phyloP scores from a whole-genome alignment of 37 sponge, comb jelly and placozoan species.

The Agelas oroides region DNA sequence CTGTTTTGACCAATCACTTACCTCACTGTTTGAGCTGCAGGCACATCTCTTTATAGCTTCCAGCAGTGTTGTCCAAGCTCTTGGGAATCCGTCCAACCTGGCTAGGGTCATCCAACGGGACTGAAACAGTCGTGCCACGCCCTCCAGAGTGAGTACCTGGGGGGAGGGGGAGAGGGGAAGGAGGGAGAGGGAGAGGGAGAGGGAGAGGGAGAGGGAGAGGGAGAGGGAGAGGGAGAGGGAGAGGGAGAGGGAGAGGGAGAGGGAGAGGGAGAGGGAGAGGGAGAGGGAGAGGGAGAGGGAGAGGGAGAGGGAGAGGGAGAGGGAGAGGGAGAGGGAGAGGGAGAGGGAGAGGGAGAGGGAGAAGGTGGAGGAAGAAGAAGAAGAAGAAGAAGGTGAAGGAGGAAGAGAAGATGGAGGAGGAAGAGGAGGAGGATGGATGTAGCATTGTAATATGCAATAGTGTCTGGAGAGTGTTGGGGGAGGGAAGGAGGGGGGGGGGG shows the following conservation, averaged over 20 bases:
- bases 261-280: slow-evolving; percentile 28
- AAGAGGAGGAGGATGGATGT: slow-evolving; percentile 15
- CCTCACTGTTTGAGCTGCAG: slow-evolving; percentile 65
- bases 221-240: slow-evolving; percentile 10
- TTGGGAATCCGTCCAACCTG: slow-evolving; percentile 58
- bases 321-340: slow-evolving; percentile 23
- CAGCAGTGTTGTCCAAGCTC: slow-evolving; percentile 82
- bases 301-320: slow-evolving; percentile 19
- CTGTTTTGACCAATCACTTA: too few relatives aligned
- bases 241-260: slow-evolving; percentile 21
- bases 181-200: slow-evolving; percentile 19
- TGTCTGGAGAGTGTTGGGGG: not conserved
- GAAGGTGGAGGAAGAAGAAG: not conserved
- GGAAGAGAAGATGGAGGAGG: slow-evolving; percentile 11
- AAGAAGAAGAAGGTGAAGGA: not conserved
- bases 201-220: slow-evolving; percentile 25
- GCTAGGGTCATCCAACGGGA: slow-evolving; percentile 57
- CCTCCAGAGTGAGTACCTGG: slow-evolving; percentile 44
- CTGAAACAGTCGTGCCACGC: slow-evolving; percentile 76
- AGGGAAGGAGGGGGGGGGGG: slow-evolving; percentile 1
- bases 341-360: slow-evolving; percentile 37
- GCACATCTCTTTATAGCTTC: slow-evolving; percentile 71
- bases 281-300: not conserved
- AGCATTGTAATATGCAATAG: too few relatives aligned
- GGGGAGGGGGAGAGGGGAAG: not conserved